Percentiles rank a stretch among this genome's conserved stretches.
phyloP scores from a whole-genome alignment of 2,113 vertebrate species.

The Pelodiscus sinensis region DNA sequence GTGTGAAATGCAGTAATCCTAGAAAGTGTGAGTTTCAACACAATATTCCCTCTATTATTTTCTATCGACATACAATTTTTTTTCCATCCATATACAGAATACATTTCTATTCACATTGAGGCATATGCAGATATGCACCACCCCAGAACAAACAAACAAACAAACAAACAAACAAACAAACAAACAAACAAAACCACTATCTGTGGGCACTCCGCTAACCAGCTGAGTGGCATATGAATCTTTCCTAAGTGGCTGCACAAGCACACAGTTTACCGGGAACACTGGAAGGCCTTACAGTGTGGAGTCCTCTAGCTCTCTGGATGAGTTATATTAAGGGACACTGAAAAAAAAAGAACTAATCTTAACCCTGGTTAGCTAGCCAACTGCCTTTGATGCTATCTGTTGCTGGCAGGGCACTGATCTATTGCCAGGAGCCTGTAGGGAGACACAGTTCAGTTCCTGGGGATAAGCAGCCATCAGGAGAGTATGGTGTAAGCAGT shows the following conservation, averaged over 20 bases:
- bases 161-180: too few relatives aligned
- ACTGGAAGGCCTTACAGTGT: not conserved
- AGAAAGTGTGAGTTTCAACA: not conserved
- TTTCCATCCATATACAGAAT: too few relatives aligned
- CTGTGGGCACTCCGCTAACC: too few relatives aligned
- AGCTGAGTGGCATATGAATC: too few relatives aligned
- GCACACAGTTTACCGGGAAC: too few relatives aligned
- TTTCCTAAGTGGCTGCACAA: too few relatives aligned
- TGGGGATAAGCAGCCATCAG: not conserved
- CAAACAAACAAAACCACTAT: too few relatives aligned
- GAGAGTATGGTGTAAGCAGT: fast-evolving
- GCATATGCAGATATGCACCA: too few relatives aligned
- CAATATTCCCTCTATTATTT: too few relatives aligned
- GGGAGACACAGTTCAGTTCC: not conserved
- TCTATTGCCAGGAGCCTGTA: not conserved
- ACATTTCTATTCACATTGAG: too few relatives aligned
- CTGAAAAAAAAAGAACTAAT: not conserved
- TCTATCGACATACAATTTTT: too few relatives aligned
- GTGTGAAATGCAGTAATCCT: not conserved
- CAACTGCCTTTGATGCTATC: not conserved
- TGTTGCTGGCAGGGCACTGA: not conserved
- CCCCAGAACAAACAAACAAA: too few relatives aligned
- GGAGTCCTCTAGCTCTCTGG: not conserved
- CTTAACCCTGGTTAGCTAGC: not conserved
- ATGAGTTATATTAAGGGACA: not conserved